phyloP scores from a whole-genome alignment of 2,888 invertebrate genomes.

The Tethea ocularis region DNA sequence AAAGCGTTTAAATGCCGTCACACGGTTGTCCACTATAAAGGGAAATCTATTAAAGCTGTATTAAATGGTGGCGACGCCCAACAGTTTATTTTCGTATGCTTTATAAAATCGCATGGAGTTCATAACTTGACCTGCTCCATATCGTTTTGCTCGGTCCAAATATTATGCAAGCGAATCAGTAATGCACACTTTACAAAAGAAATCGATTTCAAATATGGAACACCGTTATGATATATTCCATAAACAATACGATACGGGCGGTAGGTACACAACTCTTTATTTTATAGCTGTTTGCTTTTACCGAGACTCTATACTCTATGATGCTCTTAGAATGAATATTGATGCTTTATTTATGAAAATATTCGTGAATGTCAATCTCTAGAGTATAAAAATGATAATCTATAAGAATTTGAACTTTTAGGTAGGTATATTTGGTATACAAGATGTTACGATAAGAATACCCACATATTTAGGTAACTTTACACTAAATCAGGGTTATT shows the following conservation, averaged over 20 bases:
- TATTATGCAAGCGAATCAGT: constrained; percentile 49
- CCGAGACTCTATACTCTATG: not conserved
- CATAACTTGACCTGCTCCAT: constrained; percentile 17
- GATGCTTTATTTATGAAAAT: not conserved
- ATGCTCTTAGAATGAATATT: not conserved
- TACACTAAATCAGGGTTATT: too few species aligned
- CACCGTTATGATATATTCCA: not conserved
- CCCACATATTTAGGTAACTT: too few species aligned
- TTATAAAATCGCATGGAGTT: not conserved
- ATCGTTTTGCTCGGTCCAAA: constrained; percentile 38
- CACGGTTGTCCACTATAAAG: too few species aligned
- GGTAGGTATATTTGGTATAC: too few species aligned
- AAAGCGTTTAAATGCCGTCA: too few species aligned
- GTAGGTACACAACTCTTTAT: not conserved
- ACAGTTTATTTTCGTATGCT: too few species aligned
- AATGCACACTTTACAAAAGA: constrained; percentile 36
- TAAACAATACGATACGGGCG: constrained; percentile 5
- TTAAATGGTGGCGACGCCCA: too few species aligned
- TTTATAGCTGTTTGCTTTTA: constrained; percentile 2
- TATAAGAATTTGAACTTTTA: too few species aligned
- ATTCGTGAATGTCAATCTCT: not conserved
- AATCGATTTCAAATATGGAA: constrained; percentile 31
- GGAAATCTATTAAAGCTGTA: too few species aligned
- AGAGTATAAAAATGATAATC: not conserved
- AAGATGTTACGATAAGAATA: too few species aligned